A percentile compares a stretch with the other conserved stretches of the same genome.
These are phyloP conservation scores for Toxotes lorentzi DNA, from an alignment of 2,797 vertebrate species.

Conservation along the genomic window DNA sequence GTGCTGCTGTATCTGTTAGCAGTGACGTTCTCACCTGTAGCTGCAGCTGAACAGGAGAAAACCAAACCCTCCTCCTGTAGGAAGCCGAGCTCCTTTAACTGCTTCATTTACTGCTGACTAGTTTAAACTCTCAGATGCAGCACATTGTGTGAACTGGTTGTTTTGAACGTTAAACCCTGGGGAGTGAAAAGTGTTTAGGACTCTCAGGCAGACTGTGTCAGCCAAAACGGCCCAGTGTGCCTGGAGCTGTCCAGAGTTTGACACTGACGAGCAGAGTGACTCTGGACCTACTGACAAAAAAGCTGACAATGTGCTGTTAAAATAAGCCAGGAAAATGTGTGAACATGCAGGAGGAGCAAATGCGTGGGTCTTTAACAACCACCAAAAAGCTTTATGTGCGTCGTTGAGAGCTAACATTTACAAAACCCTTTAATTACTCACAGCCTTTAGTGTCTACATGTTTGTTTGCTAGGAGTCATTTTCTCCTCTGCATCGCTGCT, in stretches of 20 bases:
- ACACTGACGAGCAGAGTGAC: slow-evolving; percentile 9
- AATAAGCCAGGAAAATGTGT: not conserved
- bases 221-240: slow-evolving; percentile 2
- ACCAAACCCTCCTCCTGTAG: not conserved
- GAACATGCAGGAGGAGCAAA: not conserved
- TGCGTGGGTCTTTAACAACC: not conserved
- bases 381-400: not conserved
- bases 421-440: not conserved
- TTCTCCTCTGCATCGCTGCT: not conserved
- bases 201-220: not conserved
- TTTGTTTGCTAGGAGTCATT: not conserved
- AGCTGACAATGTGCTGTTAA: not conserved
- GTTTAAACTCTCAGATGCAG: not conserved
- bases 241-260: not conserved
- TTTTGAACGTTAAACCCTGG: slow-evolving; percentile 1
- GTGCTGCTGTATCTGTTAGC: not conserved
- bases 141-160: not conserved
- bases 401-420: not conserved
- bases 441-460: not conserved
- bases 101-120: not conserved
- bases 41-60: not conserved
- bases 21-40: not conserved
- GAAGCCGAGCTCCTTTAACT: not conserved
- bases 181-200: not conserved
- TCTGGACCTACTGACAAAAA: not conserved